Evolutionary conservation across 1,140 invertebrate species (phyloP).

Genomic region (Bombus impatiens): DNA sequence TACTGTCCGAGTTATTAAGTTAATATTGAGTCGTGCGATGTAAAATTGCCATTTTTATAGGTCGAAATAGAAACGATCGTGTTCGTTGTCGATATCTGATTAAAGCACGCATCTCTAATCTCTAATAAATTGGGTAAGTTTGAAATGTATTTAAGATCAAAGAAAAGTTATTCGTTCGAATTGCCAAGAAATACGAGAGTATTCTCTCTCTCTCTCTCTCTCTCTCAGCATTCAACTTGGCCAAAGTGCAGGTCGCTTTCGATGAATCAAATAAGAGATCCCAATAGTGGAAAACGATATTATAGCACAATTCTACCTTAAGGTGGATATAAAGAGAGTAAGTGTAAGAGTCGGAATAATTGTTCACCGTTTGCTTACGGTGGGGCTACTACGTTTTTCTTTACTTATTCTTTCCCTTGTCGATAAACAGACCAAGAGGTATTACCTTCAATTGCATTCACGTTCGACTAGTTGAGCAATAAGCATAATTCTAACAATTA

Average conservation of each 20-base stretch:
- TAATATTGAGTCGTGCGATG: background rate
- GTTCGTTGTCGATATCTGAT: background rate
- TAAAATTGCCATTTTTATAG: background rate
- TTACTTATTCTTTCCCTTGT: background rate
- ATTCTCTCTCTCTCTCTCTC: background rate
- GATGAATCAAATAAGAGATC: conserved; percentile 7
- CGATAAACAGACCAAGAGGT: background rate
- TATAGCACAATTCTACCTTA: conserved; percentile 5
- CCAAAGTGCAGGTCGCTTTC: background rate
- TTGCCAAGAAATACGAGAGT: background rate
- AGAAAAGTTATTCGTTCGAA: background rate
- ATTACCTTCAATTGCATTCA: background rate
- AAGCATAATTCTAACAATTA: too few relatives aligned
- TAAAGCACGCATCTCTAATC: background rate
- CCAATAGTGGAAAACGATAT: conserved; percentile 3
- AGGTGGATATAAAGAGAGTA: background rate
- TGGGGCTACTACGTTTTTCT: background rate
- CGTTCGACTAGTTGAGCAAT: background rate
- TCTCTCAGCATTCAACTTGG: background rate
- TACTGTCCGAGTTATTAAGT: too few relatives aligned
- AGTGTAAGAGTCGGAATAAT: background rate
- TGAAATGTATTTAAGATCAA: background rate
- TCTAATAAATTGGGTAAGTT: background rate
- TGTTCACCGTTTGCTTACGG: background rate
- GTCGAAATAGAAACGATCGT: too few relatives aligned